A percentile compares a stretch with the other conserved stretches of the same genome.
Evolutionary conservation across 2,888 invertebrate species (phyloP).

Genomic region (Labia minor): DNA sequence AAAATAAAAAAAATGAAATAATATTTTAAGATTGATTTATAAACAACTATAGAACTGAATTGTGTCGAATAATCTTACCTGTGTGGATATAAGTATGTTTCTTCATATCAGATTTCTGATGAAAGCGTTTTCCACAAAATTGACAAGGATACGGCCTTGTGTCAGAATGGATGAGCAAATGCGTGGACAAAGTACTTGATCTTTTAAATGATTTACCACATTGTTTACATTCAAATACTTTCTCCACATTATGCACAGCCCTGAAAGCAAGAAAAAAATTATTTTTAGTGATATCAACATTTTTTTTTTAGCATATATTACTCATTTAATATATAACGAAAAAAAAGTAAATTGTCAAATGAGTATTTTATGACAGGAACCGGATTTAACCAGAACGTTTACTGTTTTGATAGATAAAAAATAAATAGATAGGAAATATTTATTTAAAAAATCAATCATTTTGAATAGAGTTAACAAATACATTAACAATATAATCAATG

Average conservation of each 20-base stretch:
- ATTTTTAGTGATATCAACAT: too few species aligned
- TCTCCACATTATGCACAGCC: constrained; percentile 86
- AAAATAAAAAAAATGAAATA: not conserved
- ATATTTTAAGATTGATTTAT: not conserved
- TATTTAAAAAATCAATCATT: too few species aligned
- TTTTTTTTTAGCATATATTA: too few species aligned
- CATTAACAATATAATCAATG: too few species aligned
- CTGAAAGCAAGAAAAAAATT: constrained; percentile 38
- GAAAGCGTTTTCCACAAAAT: constrained; percentile 96
- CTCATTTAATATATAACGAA: too few species aligned
- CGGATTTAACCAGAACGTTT: too few species aligned
- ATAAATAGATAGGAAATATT: too few species aligned
- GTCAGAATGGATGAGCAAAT: constrained; percentile 93
- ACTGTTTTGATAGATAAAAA: too few species aligned
- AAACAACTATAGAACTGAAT: not conserved
- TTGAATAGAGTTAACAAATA: too few species aligned
- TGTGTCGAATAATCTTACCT: constrained; percentile 43
- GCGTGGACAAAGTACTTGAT: constrained; percentile 92
- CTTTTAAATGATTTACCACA: constrained; percentile 95
- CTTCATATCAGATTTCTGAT: constrained; percentile 99
- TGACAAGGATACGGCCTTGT: constrained; percentile 95
- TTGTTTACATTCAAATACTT: constrained; percentile 90
- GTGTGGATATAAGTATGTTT: constrained; percentile 96
- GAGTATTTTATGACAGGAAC: too few species aligned
- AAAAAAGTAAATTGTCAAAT: too few species aligned